Percentiles rank a stretch among this genome's conserved stretches.
These are phyloP conservation scores for Numida meleagris DNA, from an alignment of 2,113 vertebrate genomes.

Conservation along the genomic window DNA sequence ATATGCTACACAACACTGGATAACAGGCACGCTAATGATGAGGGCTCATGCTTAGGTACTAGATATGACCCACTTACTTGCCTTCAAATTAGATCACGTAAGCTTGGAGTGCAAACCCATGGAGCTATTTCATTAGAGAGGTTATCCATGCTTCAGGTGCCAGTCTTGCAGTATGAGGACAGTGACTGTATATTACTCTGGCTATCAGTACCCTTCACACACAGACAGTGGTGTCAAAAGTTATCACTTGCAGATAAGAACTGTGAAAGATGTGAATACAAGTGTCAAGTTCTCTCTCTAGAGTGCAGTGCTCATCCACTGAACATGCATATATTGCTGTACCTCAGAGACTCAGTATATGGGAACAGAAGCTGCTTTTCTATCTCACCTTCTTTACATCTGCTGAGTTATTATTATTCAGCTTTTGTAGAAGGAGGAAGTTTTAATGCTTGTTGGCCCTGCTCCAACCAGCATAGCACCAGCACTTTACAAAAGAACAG, in stretches of 20 bases:
- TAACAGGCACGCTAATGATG: constrained; percentile 59
- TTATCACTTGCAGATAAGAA: constrained; percentile 60
- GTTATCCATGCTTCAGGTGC: background rate
- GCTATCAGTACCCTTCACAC: constrained; percentile 12
- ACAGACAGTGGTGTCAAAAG: constrained; percentile 60
- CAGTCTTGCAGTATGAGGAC: background rate
- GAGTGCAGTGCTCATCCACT: background rate
- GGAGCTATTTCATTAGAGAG: constrained; percentile 51
- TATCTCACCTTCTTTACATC: background rate
- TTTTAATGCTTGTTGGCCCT: background rate
- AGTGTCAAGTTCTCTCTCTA: constrained; percentile 41
- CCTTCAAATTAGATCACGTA: constrained; percentile 37
- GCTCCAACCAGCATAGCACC: background rate
- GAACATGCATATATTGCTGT: background rate
- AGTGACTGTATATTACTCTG: background rate
- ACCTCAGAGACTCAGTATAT: background rate
- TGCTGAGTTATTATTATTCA: background rate
- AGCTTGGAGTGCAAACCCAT: constrained; percentile 15
- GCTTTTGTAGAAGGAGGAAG: background rate
- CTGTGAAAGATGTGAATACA: constrained; percentile 65
- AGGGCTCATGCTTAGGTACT: constrained; percentile 41
- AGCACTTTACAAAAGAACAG: background rate
- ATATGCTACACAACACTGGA: constrained; percentile 53
- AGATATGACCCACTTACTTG: constrained; percentile 51
- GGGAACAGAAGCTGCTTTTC: background rate